These are phyloP conservation scores for Folsomia candida DNA, from an alignment of 2,888 invertebrate species.

Conservation along the genomic window DNA sequence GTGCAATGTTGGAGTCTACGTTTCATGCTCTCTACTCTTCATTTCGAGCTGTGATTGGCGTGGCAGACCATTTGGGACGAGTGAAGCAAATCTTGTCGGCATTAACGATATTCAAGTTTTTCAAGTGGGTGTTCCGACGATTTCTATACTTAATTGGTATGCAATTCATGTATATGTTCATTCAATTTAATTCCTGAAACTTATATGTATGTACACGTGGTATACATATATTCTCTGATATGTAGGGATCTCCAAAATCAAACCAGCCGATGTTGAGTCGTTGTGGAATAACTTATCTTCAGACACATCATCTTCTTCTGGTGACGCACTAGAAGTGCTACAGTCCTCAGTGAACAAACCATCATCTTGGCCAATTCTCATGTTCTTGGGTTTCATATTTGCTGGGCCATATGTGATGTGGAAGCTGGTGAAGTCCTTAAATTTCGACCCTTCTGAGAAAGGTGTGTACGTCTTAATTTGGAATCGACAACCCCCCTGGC, in stretches of 20 bases:
- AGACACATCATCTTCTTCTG: constrained; percentile 55
- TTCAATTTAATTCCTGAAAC: neutral
- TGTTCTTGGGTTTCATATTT: constrained; percentile 83
- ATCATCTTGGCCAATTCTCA: constrained; percentile 80
- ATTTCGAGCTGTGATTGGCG: constrained; percentile 90
- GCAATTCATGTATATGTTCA: neutral
- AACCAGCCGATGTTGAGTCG: constrained; percentile 45
- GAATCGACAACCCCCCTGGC: too few relatives aligned
- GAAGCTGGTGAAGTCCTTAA: constrained; percentile 65
- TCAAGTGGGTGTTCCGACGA: constrained; percentile 77
- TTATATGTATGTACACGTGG: neutral
- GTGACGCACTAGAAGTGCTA: constrained; percentile 52
- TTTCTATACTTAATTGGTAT: constrained; percentile 67
- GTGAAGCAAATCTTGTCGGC: constrained; percentile 85
- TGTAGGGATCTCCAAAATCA: constrained; percentile 46
- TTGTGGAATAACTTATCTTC: constrained; percentile 51
- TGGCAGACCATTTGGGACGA: constrained; percentile 89
- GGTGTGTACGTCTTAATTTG: too few relatives aligned
- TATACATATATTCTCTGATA: neutral
- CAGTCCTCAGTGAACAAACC: constrained; percentile 52
- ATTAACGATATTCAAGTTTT: constrained; percentile 73
- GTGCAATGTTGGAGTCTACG: constrained; percentile 95
- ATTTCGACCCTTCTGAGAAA: constrained; percentile 32
- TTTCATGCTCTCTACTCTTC: constrained; percentile 93
- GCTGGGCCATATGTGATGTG: constrained; percentile 90